Conservation (phyloP, 2,888 invertebrate genomes). For the Augiades crinisus region DNA sequence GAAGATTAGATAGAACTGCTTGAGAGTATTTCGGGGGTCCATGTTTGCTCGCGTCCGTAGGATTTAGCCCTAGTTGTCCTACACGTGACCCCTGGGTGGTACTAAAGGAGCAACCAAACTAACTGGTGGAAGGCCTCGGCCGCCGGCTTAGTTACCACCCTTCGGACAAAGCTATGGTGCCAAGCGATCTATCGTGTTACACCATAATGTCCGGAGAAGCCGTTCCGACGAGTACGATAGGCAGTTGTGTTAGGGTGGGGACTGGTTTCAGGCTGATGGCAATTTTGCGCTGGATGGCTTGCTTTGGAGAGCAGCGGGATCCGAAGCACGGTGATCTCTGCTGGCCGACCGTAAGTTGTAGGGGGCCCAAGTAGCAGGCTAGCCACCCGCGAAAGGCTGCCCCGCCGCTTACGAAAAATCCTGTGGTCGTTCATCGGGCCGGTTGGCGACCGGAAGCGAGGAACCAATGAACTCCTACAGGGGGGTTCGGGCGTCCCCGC, state of each 20-base stretch:
- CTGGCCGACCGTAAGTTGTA: constrained; percentile 26
- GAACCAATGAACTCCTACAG: constrained; percentile 18
- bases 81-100: too few relatives aligned
- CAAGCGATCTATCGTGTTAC: background rate
- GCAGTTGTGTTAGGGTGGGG: background rate
- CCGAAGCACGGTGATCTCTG: constrained; percentile 27
- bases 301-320: constrained; percentile 17
- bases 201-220: background rate
- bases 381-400: background rate
- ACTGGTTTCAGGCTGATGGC: background rate
- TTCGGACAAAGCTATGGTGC: background rate
- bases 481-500: constrained; percentile 28
- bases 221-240: background rate
- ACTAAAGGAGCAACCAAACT: too few relatives aligned
- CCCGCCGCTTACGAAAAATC: background rate
- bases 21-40: too few relatives aligned
- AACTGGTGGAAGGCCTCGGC: background rate
- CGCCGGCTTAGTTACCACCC: constrained; percentile 11
- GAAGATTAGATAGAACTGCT: too few relatives aligned
- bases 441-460: constrained; percentile 24
- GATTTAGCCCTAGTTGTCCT: too few relatives aligned
- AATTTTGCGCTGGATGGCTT: background rate
- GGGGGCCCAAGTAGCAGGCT: constrained; percentile 21
- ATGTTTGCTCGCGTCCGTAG: too few relatives aligned
- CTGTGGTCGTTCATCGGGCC: background rate